Evolutionary conservation across 2,113 vertebrate species (phyloP).

Genomic region (Thermophis baileyi): DNA sequence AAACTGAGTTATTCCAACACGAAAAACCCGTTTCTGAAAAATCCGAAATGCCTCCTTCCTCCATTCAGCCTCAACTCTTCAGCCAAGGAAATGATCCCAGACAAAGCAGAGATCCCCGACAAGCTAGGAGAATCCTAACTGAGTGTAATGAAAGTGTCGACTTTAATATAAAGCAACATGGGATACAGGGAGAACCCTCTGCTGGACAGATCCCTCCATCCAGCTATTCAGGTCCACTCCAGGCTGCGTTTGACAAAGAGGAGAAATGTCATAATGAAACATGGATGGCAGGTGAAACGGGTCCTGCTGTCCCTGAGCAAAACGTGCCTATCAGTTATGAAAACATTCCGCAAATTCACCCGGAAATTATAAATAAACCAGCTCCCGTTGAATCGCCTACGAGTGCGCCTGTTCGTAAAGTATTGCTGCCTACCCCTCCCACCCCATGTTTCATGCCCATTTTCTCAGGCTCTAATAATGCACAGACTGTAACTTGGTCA

Average conservation of each 20-base stretch:
- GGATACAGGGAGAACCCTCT: neutral
- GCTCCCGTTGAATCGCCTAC: conserved; percentile 54
- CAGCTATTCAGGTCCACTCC: conserved; percentile 38
- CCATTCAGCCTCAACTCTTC: conserved; percentile 64
- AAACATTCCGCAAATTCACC: conserved; percentile 20
- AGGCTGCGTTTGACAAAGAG: conserved; percentile 41
- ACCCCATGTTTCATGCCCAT: conserved; percentile 68
- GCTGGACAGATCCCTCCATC: conserved; percentile 23
- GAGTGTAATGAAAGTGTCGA: conserved; percentile 58
- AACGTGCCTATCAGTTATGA: conserved; percentile 48
- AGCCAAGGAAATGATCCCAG: conserved; percentile 79
- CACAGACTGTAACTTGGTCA: conserved; percentile 53
- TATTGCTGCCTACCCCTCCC: conserved; percentile 73
- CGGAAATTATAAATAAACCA: conserved; percentile 44
- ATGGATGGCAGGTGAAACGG: conserved; percentile 59
- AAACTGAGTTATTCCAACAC: conserved; percentile 76
- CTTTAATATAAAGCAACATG: conserved; percentile 16
- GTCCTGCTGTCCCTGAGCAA: conserved; percentile 7
- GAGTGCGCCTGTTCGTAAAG: conserved; percentile 70
- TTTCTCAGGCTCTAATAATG: conserved; percentile 58
- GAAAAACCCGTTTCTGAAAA: conserved; percentile 76
- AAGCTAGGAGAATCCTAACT: conserved; percentile 66
- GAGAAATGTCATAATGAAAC: conserved; percentile 46
- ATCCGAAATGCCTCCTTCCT: conserved; percentile 56
- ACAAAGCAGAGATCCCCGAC: conserved; percentile 85